Evolutionary conservation across 2,113 vertebrate genomes (phyloP).

Genomic region (Grallaria varia): DNA sequence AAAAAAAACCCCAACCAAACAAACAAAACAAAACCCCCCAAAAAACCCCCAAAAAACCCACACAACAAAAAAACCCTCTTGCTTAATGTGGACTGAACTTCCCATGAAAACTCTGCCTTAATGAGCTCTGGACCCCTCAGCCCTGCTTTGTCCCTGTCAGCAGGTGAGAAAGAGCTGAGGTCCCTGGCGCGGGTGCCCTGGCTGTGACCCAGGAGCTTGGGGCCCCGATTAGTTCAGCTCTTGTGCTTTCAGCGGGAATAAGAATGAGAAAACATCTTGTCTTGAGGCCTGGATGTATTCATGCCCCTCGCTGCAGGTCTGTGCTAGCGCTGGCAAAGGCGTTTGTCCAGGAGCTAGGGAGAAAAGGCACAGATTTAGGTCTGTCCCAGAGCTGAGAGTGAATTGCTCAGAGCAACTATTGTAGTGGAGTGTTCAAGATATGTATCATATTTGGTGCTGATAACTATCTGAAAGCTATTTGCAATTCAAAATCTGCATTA

Average conservation of each 20-base stretch:
- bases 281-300: not conserved
- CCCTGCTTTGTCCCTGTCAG: conserved; percentile 23
- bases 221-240: conserved; percentile 34
- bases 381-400: not conserved
- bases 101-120: conserved; percentile 3
- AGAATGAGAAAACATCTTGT: not conserved
- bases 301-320: not conserved
- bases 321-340: not conserved
- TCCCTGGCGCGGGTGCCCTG: conserved; percentile 15
- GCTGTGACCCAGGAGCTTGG: conserved; percentile 13
- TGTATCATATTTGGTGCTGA: not conserved
- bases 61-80: not conserved
- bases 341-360: not conserved
- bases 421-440: not conserved
- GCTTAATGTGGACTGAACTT: not conserved
- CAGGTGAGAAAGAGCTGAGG: conserved; percentile 33
- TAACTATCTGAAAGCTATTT: not conserved
- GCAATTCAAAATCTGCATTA: not conserved
- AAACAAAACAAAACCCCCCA: not conserved
- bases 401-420: not conserved
- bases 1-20: rapidly evolving
- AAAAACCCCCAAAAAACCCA: not conserved
- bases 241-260: not conserved
- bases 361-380: not conserved
- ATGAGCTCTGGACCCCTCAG: not conserved